A percentile compares a stretch with the other conserved stretches of the same genome.
Evolutionary conservation across 2,888 invertebrate species (phyloP).

Genomic region (Cheilosia impressa): DNA sequence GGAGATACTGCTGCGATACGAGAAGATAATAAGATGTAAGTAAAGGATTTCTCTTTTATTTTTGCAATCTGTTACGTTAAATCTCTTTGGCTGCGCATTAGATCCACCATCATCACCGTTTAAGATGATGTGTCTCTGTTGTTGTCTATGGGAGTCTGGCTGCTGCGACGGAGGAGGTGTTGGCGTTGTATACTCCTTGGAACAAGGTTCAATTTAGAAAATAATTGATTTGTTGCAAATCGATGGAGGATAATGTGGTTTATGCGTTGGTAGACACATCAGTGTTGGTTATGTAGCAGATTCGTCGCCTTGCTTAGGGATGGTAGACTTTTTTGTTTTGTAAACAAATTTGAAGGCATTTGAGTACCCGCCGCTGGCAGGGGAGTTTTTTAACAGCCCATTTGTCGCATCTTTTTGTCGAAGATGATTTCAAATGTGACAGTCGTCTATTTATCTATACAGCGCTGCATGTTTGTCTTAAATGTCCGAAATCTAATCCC

Average conservation of each 20-base stretch:
- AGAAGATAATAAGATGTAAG: slow-evolving; percentile 72
- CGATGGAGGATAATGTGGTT: slow-evolving; percentile 72
- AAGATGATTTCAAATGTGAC: too few relatives aligned
- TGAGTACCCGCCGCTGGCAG: too few relatives aligned
- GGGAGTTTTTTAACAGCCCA: too few relatives aligned
- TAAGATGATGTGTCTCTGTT: slow-evolving; percentile 56
- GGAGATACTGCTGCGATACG: slow-evolving; percentile 28
- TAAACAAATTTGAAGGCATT: too few relatives aligned
- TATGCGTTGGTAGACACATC: slow-evolving; percentile 54
- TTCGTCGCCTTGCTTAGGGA: slow-evolving; percentile 1
- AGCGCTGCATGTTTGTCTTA: too few relatives aligned
- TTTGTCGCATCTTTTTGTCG: too few relatives aligned
- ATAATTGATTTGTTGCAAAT: slow-evolving; percentile 74
- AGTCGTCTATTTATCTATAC: too few relatives aligned
- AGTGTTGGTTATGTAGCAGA: slow-evolving; percentile 22
- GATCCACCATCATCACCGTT: slow-evolving; percentile 70
- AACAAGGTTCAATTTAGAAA: slow-evolving; percentile 70
- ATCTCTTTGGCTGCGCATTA: slow-evolving; percentile 67
- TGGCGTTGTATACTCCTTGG: slow-evolving; percentile 34
- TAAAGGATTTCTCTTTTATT: slow-evolving; percentile 70
- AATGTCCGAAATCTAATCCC: too few relatives aligned
- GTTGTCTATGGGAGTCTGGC: slow-evolving; percentile 21
- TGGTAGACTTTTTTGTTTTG: neutral
- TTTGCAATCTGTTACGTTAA: slow-evolving; percentile 74
- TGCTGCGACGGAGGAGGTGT: slow-evolving; percentile 38